phyloP scores from a whole-genome alignment of 1,140 invertebrate genomes.

The Pseudomyrmex cubaensis region DNA sequence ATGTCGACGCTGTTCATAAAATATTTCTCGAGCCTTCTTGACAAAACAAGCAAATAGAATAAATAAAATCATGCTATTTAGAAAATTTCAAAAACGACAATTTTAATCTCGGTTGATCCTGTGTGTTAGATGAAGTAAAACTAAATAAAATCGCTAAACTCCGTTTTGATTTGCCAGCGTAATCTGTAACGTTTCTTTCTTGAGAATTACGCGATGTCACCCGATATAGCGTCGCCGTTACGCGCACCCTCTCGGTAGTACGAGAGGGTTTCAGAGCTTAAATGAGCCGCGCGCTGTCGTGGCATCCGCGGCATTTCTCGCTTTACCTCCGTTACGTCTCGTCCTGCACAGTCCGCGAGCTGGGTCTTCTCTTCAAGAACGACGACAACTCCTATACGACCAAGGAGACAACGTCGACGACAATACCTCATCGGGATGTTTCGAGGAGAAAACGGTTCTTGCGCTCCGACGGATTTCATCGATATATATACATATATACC shows the following conservation, averaged over 20 bases:
- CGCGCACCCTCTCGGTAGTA: constrained; percentile 5
- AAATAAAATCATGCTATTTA: background rate
- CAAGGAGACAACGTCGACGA: constrained; percentile 43
- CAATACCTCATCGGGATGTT: constrained; percentile 58
- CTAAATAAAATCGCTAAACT: too few relatives aligned
- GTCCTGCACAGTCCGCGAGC: constrained; percentile 32
- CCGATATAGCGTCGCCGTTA: constrained; percentile 38
- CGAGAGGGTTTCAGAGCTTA: constrained; percentile 58
- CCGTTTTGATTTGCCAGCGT: background rate
- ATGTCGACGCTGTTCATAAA: background rate
- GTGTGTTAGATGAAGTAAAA: too few relatives aligned
- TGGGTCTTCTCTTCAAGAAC: constrained; percentile 38
- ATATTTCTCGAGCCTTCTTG: too few relatives aligned
- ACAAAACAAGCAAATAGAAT: too few relatives aligned
- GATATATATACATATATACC: constrained; percentile 11
- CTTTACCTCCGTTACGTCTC: constrained; percentile 12
- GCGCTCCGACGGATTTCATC: constrained; percentile 47
- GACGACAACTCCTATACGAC: constrained; percentile 25
- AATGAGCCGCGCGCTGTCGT: constrained; percentile 61
- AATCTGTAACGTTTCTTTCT: background rate
- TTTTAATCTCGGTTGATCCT: too few relatives aligned
- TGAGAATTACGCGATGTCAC: background rate
- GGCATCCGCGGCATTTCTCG: constrained; percentile 53
- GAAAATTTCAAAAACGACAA: background rate
- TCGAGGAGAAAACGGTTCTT: constrained; percentile 31